Evolutionary conservation across 1,140 invertebrate genomes (phyloP), one percentile per base, ranked within the genome.

Genomic region (Hermetia illucens): DNA sequence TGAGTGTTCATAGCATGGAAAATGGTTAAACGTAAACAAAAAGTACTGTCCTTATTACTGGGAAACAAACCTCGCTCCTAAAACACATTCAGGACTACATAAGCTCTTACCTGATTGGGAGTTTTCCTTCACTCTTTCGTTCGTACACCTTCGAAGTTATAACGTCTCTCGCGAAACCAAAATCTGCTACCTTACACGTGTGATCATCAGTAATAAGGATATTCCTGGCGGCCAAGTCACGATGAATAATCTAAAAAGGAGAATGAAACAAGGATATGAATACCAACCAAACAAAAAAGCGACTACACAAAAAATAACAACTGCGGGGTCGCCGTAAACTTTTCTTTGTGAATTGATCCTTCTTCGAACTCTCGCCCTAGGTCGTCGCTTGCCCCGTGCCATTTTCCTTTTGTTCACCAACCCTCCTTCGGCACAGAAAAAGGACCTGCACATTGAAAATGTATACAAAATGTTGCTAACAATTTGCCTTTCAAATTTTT

Each of bases 181-280:
- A 95, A 58, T 95, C 91, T 0, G 87, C 86, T 1, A 95, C 85
- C 70, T 94, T 94, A 57, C 89, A 92, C 0, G 75, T 74, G 45
- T 86, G 77, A 47, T 91, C 82, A 16, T 89, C 82, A 2, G 78
- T 79, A 25, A 94, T 85, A 1, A 95, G 63, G 21, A 94, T 76
- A 52, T 95, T 95, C 17, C 90, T 66, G 0, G 90, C 89, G 3
- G 91, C 90, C 31, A 95, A 63, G 63, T 95, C 90, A 32, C 91
- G 67, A 51, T 93, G 89, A 37, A 93, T 90, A 41, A 93, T 89
- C 82, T 87, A 56, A 4, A 39, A 27, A 32, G 29, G 2, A 13
- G 45, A 48, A 32, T 15, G 25, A 27, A 35, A 5, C 22, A 33
- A 5, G 12, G 12, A 10, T 20, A 13, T 21, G 17, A 24, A 20